phyloP scores from a whole-genome alignment of 2,113 vertebrate species.

The Sturnira hondurensis region DNA sequence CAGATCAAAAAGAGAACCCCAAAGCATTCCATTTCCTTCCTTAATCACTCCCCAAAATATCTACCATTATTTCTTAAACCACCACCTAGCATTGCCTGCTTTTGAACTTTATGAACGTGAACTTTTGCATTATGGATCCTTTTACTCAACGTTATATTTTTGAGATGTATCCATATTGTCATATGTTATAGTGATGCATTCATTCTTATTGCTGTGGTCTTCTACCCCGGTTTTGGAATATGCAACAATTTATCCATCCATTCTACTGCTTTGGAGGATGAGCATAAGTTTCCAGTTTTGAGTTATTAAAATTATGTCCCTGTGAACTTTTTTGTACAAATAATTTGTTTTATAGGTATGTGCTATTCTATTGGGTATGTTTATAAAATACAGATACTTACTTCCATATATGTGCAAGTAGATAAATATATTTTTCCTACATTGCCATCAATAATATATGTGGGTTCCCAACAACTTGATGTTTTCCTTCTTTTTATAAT shows the following conservation, averaged over 20 bases:
- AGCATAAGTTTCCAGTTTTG: background rate
- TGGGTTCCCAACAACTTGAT: background rate
- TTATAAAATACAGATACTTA: background rate
- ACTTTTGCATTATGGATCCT: background rate
- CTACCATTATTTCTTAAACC: background rate
- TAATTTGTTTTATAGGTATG: background rate
- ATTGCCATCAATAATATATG: background rate
- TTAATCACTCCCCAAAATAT: background rate
- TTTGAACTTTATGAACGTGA: background rate
- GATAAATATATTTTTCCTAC: background rate
- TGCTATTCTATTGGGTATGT: background rate
- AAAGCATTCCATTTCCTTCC: background rate
- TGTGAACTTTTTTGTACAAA: background rate
- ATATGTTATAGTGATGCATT: background rate
- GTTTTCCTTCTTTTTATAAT: background rate
- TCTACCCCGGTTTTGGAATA: background rate
- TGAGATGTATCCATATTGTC: background rate
- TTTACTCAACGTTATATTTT: background rate
- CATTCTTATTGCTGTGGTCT: background rate
- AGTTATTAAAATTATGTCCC: background rate
- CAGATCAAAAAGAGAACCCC: background rate
- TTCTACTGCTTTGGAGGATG: background rate
- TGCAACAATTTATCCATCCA: background rate
- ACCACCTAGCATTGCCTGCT: background rate
- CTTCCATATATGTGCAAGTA: background rate